These are phyloP conservation scores for Tachysurus fulvidraco DNA, from an alignment of 2,113 vertebrate species.

Conservation along the genomic window DNA sequence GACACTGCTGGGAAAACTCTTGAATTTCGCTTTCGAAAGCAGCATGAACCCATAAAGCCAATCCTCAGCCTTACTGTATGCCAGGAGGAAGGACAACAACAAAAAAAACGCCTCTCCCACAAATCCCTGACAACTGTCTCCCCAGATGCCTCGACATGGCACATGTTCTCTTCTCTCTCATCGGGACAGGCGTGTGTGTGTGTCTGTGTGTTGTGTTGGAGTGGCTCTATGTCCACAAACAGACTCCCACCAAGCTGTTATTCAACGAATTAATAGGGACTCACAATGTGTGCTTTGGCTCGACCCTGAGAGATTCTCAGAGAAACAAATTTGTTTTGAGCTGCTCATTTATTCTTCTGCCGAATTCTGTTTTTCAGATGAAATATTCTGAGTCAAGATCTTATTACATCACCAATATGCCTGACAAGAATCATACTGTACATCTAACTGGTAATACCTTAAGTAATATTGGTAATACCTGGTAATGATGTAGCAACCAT, in stretches of 20 bases:
- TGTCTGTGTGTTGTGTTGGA: slow-evolving; percentile 38
- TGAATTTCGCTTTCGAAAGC: background rate
- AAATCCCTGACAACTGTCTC: slow-evolving; percentile 38
- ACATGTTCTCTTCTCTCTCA: slow-evolving; percentile 31
- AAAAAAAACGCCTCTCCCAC: slow-evolving; percentile 17
- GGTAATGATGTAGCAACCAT: background rate
- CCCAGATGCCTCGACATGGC: slow-evolving; percentile 42
- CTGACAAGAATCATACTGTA: background rate
- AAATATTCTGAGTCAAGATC: background rate
- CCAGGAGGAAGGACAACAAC: background rate
- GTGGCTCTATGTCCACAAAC: slow-evolving; percentile 42
- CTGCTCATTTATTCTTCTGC: slow-evolving; percentile 38
- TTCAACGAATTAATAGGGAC: slow-evolving; percentile 39
- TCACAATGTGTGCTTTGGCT: slow-evolving; percentile 44
- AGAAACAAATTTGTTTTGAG: slow-evolving; percentile 17
- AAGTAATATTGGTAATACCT: background rate
- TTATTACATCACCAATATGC: background rate
- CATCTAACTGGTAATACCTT: background rate
- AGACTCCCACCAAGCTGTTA: slow-evolving; percentile 45
- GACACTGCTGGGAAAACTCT: background rate
- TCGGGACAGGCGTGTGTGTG: slow-evolving; percentile 23
- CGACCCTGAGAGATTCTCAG: background rate
- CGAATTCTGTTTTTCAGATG: background rate
- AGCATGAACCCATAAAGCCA: slow-evolving; percentile 19
- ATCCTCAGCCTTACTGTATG: background rate